Conservation (phyloP, 2,888 invertebrate genomes). For the Drosophila kanekoi region DNA sequence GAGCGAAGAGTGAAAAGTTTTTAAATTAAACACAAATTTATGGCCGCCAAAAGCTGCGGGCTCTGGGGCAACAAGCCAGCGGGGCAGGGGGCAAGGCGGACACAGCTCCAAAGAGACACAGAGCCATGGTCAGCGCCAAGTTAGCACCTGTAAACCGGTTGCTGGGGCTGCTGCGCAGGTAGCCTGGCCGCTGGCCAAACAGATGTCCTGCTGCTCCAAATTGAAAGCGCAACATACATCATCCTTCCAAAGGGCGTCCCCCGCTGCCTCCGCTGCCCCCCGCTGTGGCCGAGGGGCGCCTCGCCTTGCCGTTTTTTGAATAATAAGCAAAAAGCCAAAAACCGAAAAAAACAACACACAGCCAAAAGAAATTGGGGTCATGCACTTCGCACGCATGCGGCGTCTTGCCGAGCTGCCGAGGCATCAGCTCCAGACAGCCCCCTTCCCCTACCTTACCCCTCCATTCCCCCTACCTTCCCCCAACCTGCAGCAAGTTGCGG, state of each 20-base stretch:
- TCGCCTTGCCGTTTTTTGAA: constrained; percentile 53
- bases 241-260: constrained; percentile 59
- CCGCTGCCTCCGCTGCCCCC: background rate
- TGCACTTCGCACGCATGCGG: constrained; percentile 66
- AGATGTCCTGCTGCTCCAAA: constrained; percentile 84
- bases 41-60: constrained; percentile 72
- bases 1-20: constrained; percentile 72
- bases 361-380: constrained; percentile 75
- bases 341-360: constrained; percentile 37
- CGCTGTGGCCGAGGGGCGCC: constrained; percentile 47
- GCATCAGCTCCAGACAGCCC: constrained; percentile 26
- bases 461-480: too few species aligned
- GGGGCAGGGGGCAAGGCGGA: background rate
- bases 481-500: background rate
- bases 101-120: background rate
- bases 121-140: constrained; percentile 44
- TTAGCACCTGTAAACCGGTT: constrained; percentile 79
- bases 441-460: background rate
- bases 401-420: constrained; percentile 15
- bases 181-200: constrained; percentile 62
- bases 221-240: constrained; percentile 82
- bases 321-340: constrained; percentile 39
- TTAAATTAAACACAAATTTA: constrained; percentile 78
- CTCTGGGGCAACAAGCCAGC: constrained; percentile 73
- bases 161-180: constrained; percentile 36